A percentile compares a stretch with the other conserved stretches of the same genome.
Evolutionary conservation across 2,888 invertebrate genomes (phyloP).

Genomic region (Andricus quercusramuli): DNA sequence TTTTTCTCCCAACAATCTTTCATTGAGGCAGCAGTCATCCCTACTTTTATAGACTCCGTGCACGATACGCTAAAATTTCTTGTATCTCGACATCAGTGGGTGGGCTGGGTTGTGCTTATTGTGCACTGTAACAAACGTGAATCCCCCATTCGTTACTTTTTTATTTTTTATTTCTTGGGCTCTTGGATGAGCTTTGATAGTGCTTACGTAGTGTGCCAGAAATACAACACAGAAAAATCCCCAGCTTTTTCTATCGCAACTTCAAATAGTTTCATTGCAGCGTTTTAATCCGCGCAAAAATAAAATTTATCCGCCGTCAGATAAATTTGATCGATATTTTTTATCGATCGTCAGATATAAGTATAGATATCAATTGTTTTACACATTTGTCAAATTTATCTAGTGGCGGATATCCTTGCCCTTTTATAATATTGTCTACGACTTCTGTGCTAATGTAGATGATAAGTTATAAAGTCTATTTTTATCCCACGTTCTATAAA

Average conservation of each 20-base stretch:
- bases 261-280: too few relatives aligned
- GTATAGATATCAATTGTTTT: too few relatives aligned
- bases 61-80: conserved; percentile 28
- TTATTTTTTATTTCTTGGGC: background rate
- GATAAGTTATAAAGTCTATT: conserved; percentile 39
- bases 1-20: background rate
- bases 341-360: too few relatives aligned
- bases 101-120: conserved; percentile 6
- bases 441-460: conserved; percentile 22
- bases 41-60: conserved; percentile 12
- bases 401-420: background rate
- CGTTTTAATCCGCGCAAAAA: too few relatives aligned
- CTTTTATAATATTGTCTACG: conserved; percentile 36
- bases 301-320: too few relatives aligned
- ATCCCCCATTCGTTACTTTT: background rate
- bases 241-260: too few relatives aligned
- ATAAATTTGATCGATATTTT: too few relatives aligned
- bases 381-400: too few relatives aligned
- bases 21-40: background rate
- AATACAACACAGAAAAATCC: background rate
- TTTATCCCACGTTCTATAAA: conserved; percentile 20
- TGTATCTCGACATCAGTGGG: conserved; percentile 10
- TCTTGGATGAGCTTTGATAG: conserved; percentile 9
- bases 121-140: background rate
- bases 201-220: background rate